phyloP scores from a whole-genome alignment of 2,797 vertebrate species.

The Jordanella pulchra region DNA sequence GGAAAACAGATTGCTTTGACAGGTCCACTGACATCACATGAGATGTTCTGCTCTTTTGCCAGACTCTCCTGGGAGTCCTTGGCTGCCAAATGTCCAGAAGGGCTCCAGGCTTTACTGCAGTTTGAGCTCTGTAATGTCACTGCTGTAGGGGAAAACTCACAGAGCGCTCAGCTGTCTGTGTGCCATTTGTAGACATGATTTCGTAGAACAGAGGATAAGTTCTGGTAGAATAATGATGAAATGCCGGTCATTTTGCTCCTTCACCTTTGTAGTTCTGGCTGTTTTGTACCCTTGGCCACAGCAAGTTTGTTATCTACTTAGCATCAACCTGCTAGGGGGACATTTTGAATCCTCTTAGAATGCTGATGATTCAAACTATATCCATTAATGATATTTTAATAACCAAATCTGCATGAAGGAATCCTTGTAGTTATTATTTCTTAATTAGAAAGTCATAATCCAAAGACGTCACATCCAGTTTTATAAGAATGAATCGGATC shows the following conservation, averaged over 20 bases:
- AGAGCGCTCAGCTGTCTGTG: constrained; percentile 27
- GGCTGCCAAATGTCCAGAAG: constrained; percentile 38
- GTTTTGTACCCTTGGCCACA: neutral
- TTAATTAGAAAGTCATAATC: too few relatives aligned
- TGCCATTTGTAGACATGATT: constrained; percentile 39
- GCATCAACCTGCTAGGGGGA: neutral
- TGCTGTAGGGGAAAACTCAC: constrained; percentile 30
- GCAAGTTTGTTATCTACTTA: neutral
- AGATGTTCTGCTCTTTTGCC: constrained; percentile 52
- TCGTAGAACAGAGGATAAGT: constrained; percentile 25
- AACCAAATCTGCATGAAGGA: too few relatives aligned
- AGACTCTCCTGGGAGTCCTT: constrained; percentile 53
- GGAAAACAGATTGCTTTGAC: constrained; percentile 63
- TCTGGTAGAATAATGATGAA: constrained; percentile 13
- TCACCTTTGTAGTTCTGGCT: neutral
- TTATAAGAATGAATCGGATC: too few relatives aligned
- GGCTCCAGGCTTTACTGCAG: constrained; percentile 23
- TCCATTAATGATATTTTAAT: too few relatives aligned
- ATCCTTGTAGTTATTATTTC: too few relatives aligned
- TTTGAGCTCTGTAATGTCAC: constrained; percentile 23
- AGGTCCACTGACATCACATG: constrained; percentile 54
- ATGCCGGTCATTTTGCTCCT: constrained; percentile 6
- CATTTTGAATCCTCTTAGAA: neutral
- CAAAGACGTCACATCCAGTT: too few relatives aligned
- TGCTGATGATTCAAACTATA: neutral